Conservation (phyloP, 23 tunicate species). For the Clavelina lepadiformis region DNA sequence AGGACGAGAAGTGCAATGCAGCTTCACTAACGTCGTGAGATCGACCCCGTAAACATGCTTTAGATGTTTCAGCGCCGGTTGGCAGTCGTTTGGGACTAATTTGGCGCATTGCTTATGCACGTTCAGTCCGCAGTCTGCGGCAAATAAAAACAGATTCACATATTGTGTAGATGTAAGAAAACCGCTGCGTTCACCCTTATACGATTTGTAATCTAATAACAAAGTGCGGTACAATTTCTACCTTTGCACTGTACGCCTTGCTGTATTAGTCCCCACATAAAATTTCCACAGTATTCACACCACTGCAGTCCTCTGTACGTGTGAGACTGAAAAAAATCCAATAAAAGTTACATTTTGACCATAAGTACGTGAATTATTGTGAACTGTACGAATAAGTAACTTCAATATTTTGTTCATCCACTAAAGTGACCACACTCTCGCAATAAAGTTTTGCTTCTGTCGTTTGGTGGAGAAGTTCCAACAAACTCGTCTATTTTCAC, state of each 20-base stretch:
- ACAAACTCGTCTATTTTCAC: too few relatives aligned
- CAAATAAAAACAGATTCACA: not conserved
- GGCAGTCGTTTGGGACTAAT: constrained; percentile 87
- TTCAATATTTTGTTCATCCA: too few relatives aligned
- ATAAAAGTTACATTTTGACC: too few relatives aligned
- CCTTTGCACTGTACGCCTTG: constrained; percentile 95
- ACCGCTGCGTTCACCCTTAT: not conserved
- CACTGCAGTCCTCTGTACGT: constrained; percentile 88
- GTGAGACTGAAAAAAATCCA: constrained; percentile 53
- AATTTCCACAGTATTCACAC: constrained; percentile 98
- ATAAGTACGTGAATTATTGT: too few relatives aligned
- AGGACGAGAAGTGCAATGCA: constrained; percentile 80
- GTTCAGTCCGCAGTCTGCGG: constrained; percentile 81
- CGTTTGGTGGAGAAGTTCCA: too few relatives aligned
- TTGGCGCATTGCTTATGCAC: constrained; percentile 96
- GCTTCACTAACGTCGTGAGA: constrained; percentile 80
- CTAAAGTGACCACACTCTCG: too few relatives aligned
- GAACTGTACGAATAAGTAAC: too few relatives aligned
- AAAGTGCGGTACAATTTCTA: too few relatives aligned
- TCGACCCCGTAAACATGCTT: constrained; percentile 92
- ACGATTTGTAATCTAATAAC: not conserved
- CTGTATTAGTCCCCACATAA: constrained; percentile 97
- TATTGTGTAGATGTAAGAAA: not conserved
- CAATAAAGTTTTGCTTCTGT: too few relatives aligned
- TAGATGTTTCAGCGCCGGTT: constrained; percentile 82